Evolutionary conservation across 2,797 vertebrate genomes (phyloP).

Genomic region (Tapera naevia): DNA sequence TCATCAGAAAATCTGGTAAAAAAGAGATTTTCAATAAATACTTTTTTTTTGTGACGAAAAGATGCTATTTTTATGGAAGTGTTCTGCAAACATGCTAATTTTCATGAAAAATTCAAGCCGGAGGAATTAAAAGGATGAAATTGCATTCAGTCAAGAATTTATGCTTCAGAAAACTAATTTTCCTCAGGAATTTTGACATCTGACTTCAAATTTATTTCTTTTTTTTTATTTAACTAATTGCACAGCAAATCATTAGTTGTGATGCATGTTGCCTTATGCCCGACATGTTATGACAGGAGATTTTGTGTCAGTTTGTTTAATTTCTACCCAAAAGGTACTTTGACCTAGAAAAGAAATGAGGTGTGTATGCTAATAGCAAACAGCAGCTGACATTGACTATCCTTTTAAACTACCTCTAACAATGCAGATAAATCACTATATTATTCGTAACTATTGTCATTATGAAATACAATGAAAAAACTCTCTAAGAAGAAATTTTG

Average conservation of each 20-base stretch:
- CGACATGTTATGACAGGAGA: not conserved
- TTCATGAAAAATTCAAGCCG: not conserved
- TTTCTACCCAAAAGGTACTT: not conserved
- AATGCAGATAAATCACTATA: not conserved
- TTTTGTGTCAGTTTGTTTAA: not conserved
- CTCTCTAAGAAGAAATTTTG: not conserved
- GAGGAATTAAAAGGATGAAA: not conserved
- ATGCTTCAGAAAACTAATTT: not conserved
- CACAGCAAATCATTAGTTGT: not conserved
- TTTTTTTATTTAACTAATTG: not conserved
- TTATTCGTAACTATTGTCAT: not conserved
- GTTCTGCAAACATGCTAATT: not conserved
- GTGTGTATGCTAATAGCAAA: not conserved
- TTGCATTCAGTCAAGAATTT: not conserved
- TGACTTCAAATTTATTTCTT: not conserved
- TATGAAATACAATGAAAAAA: not conserved
- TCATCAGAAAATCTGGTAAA: slow-evolving; percentile 15
- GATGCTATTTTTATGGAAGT: slow-evolving; percentile 20
- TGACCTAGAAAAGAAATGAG: not conserved
- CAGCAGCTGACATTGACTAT: not conserved
- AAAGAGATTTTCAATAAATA: slow-evolving; percentile 4
- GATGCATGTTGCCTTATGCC: not conserved
- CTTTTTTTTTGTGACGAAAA: slow-evolving; percentile 18
- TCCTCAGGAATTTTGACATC: not conserved
- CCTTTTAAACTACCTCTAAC: not conserved